A percentile compares a stretch with the other conserved stretches of the same genome.
phyloP scores from a whole-genome alignment of 2,888 invertebrate species.

The Nezara viridula region DNA sequence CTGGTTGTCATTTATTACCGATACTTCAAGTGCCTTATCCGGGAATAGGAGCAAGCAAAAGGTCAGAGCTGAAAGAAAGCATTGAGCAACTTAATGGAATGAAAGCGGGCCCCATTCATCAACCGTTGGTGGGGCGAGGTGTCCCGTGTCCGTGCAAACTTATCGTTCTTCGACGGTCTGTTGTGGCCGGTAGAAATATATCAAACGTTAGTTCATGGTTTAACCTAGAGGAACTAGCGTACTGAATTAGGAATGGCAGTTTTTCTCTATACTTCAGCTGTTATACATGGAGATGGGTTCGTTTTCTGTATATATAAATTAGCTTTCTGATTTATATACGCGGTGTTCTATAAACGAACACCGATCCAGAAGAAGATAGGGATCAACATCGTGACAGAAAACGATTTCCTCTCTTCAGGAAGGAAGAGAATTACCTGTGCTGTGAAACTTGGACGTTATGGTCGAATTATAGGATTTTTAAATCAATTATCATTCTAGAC shows the following conservation, averaged over 20 bases:
- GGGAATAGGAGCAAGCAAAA: not conserved
- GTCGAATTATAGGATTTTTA: too few relatives aligned
- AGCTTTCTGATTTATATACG: too few relatives aligned
- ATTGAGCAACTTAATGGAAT: slow-evolving; percentile 37
- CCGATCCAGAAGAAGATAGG: too few relatives aligned
- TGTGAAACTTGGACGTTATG: too few relatives aligned
- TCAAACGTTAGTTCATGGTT: not conserved
- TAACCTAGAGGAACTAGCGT: not conserved
- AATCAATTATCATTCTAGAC: too few relatives aligned
- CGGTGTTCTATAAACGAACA: too few relatives aligned
- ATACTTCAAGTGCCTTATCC: not conserved
- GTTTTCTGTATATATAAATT: too few relatives aligned
- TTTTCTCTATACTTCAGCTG: too few relatives aligned
- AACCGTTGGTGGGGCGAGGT: not conserved
- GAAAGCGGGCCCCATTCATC: slow-evolving; percentile 16
- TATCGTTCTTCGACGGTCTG: not conserved
- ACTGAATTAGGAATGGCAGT: not conserved
- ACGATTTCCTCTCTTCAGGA: too few relatives aligned
- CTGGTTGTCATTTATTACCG: not conserved
- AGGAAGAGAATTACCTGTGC: too few relatives aligned
- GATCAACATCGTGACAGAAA: too few relatives aligned
- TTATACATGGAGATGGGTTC: too few relatives aligned
- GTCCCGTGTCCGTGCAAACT: not conserved
- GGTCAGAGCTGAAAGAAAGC: slow-evolving; percentile 45
- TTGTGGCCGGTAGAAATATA: not conserved